Evolutionary conservation across 2,888 invertebrate genomes (phyloP).

Genomic region (Leucoptera coffeella): DNA sequence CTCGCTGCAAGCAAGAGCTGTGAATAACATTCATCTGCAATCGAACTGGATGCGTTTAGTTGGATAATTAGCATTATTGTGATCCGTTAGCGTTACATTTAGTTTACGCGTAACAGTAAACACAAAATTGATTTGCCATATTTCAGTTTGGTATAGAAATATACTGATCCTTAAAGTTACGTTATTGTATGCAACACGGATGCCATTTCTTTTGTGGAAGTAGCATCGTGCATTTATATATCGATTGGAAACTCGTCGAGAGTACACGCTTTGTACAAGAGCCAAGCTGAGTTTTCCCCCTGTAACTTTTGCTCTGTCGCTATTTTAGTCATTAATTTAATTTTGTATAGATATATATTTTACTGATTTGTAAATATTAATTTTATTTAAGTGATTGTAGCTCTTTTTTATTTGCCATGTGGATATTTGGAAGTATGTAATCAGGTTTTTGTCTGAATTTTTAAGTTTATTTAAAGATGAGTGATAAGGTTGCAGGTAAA

Average conservation of each 20-base stretch:
- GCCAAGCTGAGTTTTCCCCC: conserved; percentile 24
- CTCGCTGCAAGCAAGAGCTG: conserved; percentile 29
- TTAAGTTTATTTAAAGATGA: conserved; percentile 39
- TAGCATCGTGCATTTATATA: too few species aligned
- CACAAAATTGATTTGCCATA: conserved; percentile 45
- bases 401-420: conserved; percentile 47
- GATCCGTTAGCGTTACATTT: conserved; percentile 48
- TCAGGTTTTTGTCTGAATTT: conserved; percentile 27
- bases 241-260: too few species aligned
- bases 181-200: too few species aligned
- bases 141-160: conserved; percentile 26
- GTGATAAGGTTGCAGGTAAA: conserved; percentile 38
- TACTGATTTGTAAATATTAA: conserved; percentile 48
- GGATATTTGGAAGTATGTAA: conserved; percentile 27
- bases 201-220: too few species aligned
- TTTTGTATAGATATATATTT: conserved; percentile 45
- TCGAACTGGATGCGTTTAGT: conserved; percentile 47
- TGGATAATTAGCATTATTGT: conserved; percentile 31
- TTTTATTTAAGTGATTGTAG: conserved; percentile 37
- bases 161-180: too few species aligned
- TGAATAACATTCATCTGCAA: conserved; percentile 46
- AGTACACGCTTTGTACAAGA: too few species aligned
- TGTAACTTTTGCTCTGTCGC: conserved; percentile 23
- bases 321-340: conserved; percentile 48
- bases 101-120: conserved; percentile 32